phyloP scores from a whole-genome alignment of 2,113 vertebrate genomes.

The Paraplagusia blochii region DNA sequence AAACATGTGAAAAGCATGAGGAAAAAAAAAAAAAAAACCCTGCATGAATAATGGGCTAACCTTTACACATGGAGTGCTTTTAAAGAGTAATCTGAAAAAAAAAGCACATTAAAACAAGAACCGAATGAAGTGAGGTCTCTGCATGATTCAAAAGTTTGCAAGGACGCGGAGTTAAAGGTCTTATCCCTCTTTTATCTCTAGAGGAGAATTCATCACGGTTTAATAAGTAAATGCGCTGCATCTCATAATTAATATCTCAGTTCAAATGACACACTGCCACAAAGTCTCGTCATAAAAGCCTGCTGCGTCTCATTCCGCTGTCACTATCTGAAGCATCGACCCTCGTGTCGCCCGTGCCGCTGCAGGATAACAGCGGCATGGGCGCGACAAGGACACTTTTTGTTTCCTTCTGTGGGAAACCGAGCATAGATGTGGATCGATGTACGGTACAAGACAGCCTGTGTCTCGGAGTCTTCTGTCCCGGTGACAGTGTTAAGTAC shows the following conservation, averaged over 20 bases:
- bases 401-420: constrained; percentile 1
- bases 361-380: constrained; percentile 13
- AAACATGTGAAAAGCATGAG: background rate
- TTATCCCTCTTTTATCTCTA: constrained; percentile 12
- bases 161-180: constrained; percentile 6
- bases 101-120: too few species aligned
- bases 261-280: constrained; percentile 8
- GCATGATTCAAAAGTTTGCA: background rate
- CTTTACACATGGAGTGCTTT: background rate
- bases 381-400: background rate
- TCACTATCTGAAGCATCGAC: constrained; percentile 33
- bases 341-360: constrained; percentile 10
- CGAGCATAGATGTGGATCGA: constrained; percentile 26
- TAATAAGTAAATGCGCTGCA: background rate
- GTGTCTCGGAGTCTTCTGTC: constrained; percentile 33
- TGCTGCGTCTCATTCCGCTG: constrained; percentile 9
- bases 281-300: background rate
- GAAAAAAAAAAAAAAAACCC: too few species aligned
- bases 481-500: constrained; percentile 47
- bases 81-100: too few species aligned
- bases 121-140: background rate
- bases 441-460: constrained; percentile 17
- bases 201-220: constrained; percentile 16
- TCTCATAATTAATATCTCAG: constrained; percentile 1
- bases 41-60: background rate